A percentile compares a stretch with the other conserved stretches of the same genome.
These are phyloP conservation scores for Arothron firmamentum DNA, from an alignment of 2,113 vertebrate species.

Conservation along the genomic window DNA sequence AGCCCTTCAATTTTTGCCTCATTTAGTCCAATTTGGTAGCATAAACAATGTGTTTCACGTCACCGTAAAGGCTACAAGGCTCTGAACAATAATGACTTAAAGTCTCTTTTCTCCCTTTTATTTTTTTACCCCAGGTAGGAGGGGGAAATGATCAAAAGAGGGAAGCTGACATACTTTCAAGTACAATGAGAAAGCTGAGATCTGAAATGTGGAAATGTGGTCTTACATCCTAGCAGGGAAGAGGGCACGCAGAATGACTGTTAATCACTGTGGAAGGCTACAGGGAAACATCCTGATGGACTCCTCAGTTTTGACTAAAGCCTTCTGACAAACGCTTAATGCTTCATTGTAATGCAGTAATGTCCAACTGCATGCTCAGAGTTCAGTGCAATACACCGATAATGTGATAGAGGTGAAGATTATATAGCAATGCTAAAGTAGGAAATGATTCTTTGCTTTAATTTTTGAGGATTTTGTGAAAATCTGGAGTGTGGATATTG, in stretches of 20 bases:
- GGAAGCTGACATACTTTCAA: slow-evolving; percentile 18
- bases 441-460: no score
- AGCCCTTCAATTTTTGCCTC: neutral
- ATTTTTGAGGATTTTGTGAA: neutral
- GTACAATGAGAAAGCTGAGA: slow-evolving; percentile 18
- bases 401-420: no score
- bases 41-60: neutral
- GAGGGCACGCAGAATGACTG: slow-evolving; percentile 29
- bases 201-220: slow-evolving; percentile 25
- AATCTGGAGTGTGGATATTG: neutral
- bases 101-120: neutral
- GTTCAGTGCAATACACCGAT: no score
- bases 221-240: slow-evolving; percentile 14
- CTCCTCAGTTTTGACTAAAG: neutral
- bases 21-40: neutral
- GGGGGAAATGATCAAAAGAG: slow-evolving; percentile 11
- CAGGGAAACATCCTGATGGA: neutral
- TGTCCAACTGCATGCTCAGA: neutral
- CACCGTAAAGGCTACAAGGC: neutral
- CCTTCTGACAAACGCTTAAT: neutral
- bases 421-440: no score
- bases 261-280: slow-evolving; percentile 10
- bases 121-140: slow-evolving; percentile 16
- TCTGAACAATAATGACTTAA: neutral
- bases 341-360: neutral